Evolutionary conservation across 1,140 invertebrate species (phyloP), one percentile per base, ranked within the genome.

Genomic region (Antheraea pernyi): DNA sequence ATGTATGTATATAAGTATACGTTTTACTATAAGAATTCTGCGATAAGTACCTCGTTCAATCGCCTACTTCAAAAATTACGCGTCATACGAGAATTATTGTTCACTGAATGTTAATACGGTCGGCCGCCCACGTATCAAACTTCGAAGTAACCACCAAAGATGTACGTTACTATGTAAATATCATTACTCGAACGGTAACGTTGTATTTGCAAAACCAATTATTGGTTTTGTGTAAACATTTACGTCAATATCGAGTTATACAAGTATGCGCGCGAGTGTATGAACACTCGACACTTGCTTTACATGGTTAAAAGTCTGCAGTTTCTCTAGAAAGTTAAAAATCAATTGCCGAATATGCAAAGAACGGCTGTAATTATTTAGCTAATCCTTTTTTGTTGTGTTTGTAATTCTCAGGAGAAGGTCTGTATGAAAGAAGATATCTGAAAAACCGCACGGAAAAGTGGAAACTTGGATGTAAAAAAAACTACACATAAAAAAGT

Each of bases 141-240:
- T 22, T 22, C 59, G 59, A 53, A 53, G 46, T 16, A 53, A 36
- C 30, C 0, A 62, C 60, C 37, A 63, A 63, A 63, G 22, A 13
- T 63, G 61, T 36, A 61, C 59, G 59, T 63, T n/a, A 63, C 61
- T 63, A 30, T 63, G 61, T 63, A 63, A 63, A 63, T 63, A 63
- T 61, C 19, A 61, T 18, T 63, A 63, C 37, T 30, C 61, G 61
- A 63, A 63, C 61, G 30, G 61, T 63, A 63, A 63, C 37, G 19
- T 16, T 30, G 36, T 63, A 63, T 63, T 63, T 63, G 61, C 61
- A n/a, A 63, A 73, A 73, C 62, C 78, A 79, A 82, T 79, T 53
- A 53, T 53, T 80, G 73, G 67, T 63, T 68, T 19, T 61, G 64
- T 60, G 73, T 69, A 80, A 80, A 82, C 70, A 79, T 73, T 67